Conservation (phyloP, 2,113 vertebrate genomes). For the Anolis carolinensis region DNA sequence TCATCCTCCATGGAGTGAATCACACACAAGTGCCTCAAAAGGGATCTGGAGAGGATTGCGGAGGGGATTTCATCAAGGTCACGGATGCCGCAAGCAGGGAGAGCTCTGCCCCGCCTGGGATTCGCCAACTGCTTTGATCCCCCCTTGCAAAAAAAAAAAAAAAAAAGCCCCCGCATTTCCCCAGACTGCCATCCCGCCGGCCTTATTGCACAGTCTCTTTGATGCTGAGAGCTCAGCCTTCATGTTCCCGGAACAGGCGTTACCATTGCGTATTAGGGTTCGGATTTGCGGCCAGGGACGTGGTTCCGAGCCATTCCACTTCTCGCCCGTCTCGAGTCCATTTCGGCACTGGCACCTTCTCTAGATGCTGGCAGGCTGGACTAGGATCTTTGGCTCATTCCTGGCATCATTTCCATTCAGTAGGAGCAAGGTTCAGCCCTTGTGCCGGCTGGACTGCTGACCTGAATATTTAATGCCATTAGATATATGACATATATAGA, state of each 20-base stretch:
- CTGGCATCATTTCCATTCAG: background rate
- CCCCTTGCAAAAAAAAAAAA: too few species aligned
- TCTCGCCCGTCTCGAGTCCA: too few species aligned
- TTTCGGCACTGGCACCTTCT: too few species aligned
- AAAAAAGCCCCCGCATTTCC: background rate
- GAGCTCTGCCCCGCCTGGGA: background rate
- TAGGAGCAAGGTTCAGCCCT: too few species aligned
- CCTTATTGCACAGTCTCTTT: slow-evolving; percentile 8
- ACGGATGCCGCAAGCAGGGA: background rate
- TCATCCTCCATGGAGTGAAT: background rate
- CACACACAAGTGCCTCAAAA: background rate
- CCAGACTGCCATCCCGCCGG: background rate
- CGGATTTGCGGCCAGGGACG: too few species aligned
- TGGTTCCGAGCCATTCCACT: background rate
- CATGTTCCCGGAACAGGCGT: background rate
- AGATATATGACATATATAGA: too few species aligned
- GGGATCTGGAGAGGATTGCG: background rate
- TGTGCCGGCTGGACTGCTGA: too few species aligned
- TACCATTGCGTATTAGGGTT: background rate
- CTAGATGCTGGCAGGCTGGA: too few species aligned
- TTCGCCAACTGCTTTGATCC: background rate
- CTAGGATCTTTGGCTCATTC: background rate
- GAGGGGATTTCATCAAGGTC: background rate
- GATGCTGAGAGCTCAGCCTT: background rate
- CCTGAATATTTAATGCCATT: too few species aligned